Conservation (phyloP, 2,888 invertebrate species). For the Zygaena filipendulae region DNA sequence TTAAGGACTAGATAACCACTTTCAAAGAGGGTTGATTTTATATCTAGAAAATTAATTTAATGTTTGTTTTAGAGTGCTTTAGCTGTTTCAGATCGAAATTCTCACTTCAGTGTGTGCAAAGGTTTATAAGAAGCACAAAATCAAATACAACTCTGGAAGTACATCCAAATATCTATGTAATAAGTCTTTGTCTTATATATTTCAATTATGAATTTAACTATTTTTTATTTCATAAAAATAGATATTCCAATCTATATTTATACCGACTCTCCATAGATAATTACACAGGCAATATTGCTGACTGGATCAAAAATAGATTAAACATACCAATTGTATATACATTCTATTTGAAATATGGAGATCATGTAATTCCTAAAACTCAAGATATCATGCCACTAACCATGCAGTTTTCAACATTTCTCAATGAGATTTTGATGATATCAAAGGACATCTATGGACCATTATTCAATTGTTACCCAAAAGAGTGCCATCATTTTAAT, state of each 20-base stretch:
- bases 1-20: too few relatives aligned
- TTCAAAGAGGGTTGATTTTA: too few relatives aligned
- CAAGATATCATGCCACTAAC: slow-evolving; percentile 26
- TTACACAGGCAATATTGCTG: slow-evolving; percentile 41
- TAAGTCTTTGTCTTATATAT: neutral
- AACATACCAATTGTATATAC: slow-evolving; percentile 50
- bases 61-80: too few relatives aligned
- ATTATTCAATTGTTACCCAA: slow-evolving; percentile 27
- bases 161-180: slow-evolving; percentile 35
- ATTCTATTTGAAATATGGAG: slow-evolving; percentile 29
- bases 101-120: slow-evolving; percentile 28
- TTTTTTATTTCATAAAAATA: slow-evolving; percentile 1
- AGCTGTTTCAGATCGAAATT: slow-evolving; percentile 43
- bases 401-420: slow-evolving; percentile 29
- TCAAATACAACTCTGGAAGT: slow-evolving; percentile 32
- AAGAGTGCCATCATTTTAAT: too few relatives aligned
- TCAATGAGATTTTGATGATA: slow-evolving; percentile 33
- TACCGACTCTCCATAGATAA: too few relatives aligned
- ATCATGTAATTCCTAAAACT: slow-evolving; percentile 25
- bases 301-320: slow-evolving; percentile 49
- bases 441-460: slow-evolving; percentile 44
- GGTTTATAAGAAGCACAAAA: slow-evolving; percentile 25
- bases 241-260: too few relatives aligned
- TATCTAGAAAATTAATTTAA: too few relatives aligned
- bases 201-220: too few relatives aligned